phyloP scores from a whole-genome alignment of 2,888 invertebrate species.

The Drosophila melanocephala region DNA sequence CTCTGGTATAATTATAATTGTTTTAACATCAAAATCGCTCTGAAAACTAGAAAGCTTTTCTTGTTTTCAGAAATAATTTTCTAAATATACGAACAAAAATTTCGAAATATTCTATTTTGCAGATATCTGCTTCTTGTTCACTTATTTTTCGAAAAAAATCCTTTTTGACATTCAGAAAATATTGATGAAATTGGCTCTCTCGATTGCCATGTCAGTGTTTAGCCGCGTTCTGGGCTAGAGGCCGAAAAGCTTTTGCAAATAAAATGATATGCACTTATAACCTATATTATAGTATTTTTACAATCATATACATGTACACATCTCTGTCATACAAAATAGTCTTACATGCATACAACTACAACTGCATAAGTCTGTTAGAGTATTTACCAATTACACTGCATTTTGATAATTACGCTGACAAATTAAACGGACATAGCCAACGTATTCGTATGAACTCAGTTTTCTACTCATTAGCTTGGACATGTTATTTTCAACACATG shows the following conservation, averaged over 20 bases:
- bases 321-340: too few relatives aligned
- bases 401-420: not conserved
- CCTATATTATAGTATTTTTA: not conserved
- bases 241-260: not conserved
- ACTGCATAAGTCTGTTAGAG: not conserved
- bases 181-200: too few relatives aligned
- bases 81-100: too few relatives aligned
- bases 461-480: not conserved
- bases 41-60: not conserved
- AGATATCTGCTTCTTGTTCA: not conserved
- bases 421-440: not conserved
- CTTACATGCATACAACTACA: too few relatives aligned
- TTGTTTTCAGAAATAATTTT: not conserved
- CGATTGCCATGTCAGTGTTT: too few relatives aligned
- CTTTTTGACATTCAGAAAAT: too few relatives aligned
- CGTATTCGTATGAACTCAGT: not conserved
- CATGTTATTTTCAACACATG: not conserved
- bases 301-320: too few relatives aligned
- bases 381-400: not conserved
- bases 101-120: not conserved
- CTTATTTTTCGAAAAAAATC: too few relatives aligned
- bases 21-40: not conserved
- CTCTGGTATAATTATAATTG: too few relatives aligned
- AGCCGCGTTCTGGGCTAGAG: too few relatives aligned
- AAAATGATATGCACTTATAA: not conserved